Evolutionary conservation across 2,113 vertebrate genomes (phyloP), one percentile per base, ranked within the genome.

Genomic region (Fulmarus glacialis): DNA sequence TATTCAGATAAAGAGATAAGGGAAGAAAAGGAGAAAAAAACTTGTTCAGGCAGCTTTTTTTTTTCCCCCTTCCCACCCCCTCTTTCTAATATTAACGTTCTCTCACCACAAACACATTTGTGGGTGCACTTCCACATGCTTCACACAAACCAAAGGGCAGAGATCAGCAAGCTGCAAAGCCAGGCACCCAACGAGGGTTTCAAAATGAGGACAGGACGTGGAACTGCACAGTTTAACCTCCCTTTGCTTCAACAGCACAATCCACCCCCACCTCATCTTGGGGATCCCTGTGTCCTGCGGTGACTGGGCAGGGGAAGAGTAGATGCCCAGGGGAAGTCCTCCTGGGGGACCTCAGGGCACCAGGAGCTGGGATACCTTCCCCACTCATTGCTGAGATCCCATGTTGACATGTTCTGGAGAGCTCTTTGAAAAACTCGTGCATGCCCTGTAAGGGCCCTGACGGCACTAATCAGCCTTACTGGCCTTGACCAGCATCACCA

Each of bases 181-280:
- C 79, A 82, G 52, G 34, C 45, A 77, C 15, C 15, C 34, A 80
- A 6, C 11, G 12, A 66, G 38, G 18, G 22, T 29, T 77, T 80
- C 56, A 72, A 72, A 90, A 93, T 19, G 30, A 90, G 79, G 53
- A 47, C 88, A 95, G 36, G 30, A 43, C 32, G 3, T 38, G 42
- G 38, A 48, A 78, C 16, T 52, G 59, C 56, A 82, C 5, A 2
- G 24, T 68, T 88, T 19, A 53, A 88, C 34, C 52, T 93, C 59
- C 10, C 11, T 75, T 84, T 83, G 17, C 62, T 90, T 38, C 58
- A 64, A 0, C 2, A 60, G 42, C 40, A 47, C 52, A 17, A 21
- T 24, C 50, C 4, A 9, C 15, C 23, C 9, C 15, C 42, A 55
- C 5, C 30, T 42, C 6, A 0, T 8, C 26, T 55, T 0, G 0